Evolutionary conservation across 2,888 invertebrate species (phyloP).

Genomic region (Drosophila antonietae): DNA sequence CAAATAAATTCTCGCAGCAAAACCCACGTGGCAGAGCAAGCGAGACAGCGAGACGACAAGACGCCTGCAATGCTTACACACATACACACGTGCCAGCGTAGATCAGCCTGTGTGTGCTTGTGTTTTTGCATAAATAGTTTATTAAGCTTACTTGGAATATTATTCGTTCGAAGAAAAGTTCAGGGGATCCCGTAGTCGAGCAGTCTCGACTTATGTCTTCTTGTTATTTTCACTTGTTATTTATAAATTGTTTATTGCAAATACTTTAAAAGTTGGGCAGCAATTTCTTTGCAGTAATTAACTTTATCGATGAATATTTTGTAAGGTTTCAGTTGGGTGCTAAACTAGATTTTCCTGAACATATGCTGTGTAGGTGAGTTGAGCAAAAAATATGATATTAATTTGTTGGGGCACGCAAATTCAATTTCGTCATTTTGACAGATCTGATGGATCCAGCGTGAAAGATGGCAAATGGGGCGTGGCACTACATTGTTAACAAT

Average conservation of each 20-base stretch:
- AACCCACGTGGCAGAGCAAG: too few species aligned
- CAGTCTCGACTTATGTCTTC: too few species aligned
- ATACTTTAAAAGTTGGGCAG: constrained; percentile 26
- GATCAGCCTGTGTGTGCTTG: too few species aligned
- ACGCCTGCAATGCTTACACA: too few species aligned
- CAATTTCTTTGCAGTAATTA: constrained; percentile 41
- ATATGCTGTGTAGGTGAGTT: not conserved
- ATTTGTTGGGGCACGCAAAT: constrained; percentile 33
- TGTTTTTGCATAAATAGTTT: too few species aligned
- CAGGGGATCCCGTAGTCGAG: too few species aligned
- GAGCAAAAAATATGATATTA: constrained; percentile 51
- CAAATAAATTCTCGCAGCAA: too few species aligned
- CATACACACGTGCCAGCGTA: too few species aligned
- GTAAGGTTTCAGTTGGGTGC: not conserved
- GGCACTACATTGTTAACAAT: constrained; percentile 54
- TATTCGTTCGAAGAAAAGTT: too few species aligned
- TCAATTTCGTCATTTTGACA: constrained; percentile 51
- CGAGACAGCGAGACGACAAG: too few species aligned
- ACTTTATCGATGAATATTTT: constrained; percentile 56
- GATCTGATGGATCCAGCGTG: constrained; percentile 34
- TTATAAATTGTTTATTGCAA: constrained; percentile 31
- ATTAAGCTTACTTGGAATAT: too few species aligned
- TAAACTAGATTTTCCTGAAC: not conserved
- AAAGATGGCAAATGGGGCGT: not conserved
- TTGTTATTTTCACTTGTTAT: too few species aligned